Evolutionary conservation across 2,797 vertebrate species (phyloP).

Genomic region (Rhabdomys pumilio): DNA sequence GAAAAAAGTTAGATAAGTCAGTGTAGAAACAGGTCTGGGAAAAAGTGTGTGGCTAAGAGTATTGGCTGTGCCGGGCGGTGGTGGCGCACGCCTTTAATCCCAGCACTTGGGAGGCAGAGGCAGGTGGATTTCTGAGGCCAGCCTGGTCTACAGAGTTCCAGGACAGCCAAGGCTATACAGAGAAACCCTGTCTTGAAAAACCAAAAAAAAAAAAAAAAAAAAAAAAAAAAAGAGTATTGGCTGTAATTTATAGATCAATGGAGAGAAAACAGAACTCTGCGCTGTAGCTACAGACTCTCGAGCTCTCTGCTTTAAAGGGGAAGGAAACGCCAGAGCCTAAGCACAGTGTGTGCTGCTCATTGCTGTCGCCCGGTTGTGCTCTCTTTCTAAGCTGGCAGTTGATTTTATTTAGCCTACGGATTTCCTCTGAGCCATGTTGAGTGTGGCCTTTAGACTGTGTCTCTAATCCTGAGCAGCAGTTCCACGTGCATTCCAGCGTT

Average conservation of each 20-base stretch:
- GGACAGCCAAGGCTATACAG: too few relatives aligned
- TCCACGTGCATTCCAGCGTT: background rate
- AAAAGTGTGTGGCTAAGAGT: background rate
- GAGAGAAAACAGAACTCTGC: background rate
- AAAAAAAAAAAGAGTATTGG: background rate
- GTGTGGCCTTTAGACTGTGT: background rate
- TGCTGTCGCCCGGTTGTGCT: background rate
- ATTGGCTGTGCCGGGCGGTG: too few relatives aligned
- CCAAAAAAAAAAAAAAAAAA: too few relatives aligned
- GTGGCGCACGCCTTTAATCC: too few relatives aligned
- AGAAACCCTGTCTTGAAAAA: too few relatives aligned
- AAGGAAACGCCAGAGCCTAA: constrained; percentile 49
- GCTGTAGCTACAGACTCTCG: constrained; percentile 5
- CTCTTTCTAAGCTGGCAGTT: constrained; percentile 3
- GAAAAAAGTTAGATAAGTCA: constrained; percentile 44
- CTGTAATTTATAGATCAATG: background rate
- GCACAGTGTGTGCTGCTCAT: background rate
- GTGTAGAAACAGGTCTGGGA: background rate
- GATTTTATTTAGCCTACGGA: constrained; percentile 27
- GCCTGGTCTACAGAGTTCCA: too few relatives aligned
- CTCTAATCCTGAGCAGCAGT: background rate
- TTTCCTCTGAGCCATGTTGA: constrained; percentile 1
- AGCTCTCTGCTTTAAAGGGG: constrained; percentile 10
- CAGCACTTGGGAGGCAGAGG: too few relatives aligned
- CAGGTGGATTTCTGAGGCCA: too few relatives aligned